phyloP scores from a whole-genome alignment of 23 tunicate genomes.

The Trididemnum nubilum region DNA sequence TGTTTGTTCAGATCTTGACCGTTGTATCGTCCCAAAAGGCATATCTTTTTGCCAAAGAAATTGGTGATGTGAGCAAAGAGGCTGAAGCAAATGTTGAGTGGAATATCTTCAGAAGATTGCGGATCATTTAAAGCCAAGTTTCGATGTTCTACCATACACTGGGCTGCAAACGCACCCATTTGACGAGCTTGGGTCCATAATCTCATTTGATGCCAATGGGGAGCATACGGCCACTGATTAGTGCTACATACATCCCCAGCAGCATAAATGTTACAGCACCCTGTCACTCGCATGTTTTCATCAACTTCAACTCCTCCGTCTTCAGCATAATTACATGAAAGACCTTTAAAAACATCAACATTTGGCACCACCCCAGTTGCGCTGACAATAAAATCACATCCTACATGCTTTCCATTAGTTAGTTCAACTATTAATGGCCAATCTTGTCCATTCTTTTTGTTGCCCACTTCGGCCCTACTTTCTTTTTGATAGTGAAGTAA shows the following conservation, averaged over 20 bases:
- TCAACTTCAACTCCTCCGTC: slow-evolving; percentile 82
- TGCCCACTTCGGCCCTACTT: not conserved
- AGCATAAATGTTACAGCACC: slow-evolving; percentile 59
- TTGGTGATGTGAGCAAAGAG: slow-evolving; percentile 79
- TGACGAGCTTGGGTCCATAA: slow-evolving; percentile 95
- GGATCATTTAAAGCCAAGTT: not conserved
- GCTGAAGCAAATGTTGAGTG: slow-evolving; percentile 75
- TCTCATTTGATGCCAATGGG: slow-evolving; percentile 88
- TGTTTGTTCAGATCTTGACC: slow-evolving; percentile 50
- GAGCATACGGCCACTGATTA: slow-evolving; percentile 42
- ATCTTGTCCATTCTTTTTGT: slow-evolving; percentile 1
- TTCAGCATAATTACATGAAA: slow-evolving; percentile 15
- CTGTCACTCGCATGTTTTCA: slow-evolving; percentile 72
- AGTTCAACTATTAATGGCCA: slow-evolving; percentile 69
- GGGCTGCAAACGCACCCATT: slow-evolving; percentile 86
- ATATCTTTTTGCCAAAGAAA: slow-evolving; percentile 71
- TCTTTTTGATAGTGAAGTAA: slow-evolving; percentile 6
- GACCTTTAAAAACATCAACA: slow-evolving; percentile 27
- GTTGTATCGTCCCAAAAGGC: slow-evolving; percentile 73
- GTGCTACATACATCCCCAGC: slow-evolving; percentile 93
- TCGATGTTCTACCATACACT: slow-evolving; percentile 58
- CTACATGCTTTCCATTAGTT: slow-evolving; percentile 46
- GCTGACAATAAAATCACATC: slow-evolving; percentile 82
- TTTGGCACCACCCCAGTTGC: slow-evolving; percentile 90
- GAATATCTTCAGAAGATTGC: slow-evolving; percentile 7